Evolutionary conservation across 2,888 invertebrate genomes (phyloP).

Genomic region (Limnephilus auricula): DNA sequence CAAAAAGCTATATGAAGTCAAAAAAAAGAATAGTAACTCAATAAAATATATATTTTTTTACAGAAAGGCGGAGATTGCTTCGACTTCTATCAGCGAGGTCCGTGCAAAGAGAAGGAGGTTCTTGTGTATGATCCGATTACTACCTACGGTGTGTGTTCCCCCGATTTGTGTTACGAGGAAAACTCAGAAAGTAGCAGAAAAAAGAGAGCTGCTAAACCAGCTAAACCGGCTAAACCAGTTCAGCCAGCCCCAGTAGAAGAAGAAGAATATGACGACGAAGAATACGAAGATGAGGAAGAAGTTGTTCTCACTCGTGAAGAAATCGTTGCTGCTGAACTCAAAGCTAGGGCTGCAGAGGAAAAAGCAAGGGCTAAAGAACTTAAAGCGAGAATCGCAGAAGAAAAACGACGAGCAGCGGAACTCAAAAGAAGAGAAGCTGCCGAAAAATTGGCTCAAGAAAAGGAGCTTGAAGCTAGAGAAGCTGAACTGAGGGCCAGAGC

Average conservation of each 20-base stretch:
- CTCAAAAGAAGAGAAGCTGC: neutral
- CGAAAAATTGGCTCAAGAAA: neutral
- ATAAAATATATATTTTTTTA: neutral
- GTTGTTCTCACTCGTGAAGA: neutral
- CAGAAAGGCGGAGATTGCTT: constrained; percentile 17
- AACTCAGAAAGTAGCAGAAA: constrained; percentile 1
- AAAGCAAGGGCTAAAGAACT: constrained; percentile 22
- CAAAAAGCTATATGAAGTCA: neutral
- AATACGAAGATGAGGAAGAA: neutral
- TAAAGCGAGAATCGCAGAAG: constrained; percentile 21
- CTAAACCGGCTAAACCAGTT: neutral
- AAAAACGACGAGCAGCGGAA: constrained; percentile 28
- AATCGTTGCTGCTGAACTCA: constrained; percentile 20
- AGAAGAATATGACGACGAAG: constrained; percentile 18
- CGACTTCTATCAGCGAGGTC: constrained; percentile 26
- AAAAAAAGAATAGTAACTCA: neutral
- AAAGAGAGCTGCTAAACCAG: constrained; percentile 7
- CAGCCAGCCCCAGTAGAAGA: neutral
- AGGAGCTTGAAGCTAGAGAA: constrained; percentile 16
- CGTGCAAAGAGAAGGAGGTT: constrained; percentile 23
- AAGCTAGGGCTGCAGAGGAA: constrained; percentile 29
- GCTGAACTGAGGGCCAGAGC: constrained; percentile 14
- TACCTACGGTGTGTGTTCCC: neutral
- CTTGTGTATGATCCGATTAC: constrained; percentile 14
- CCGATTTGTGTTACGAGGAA: constrained; percentile 18